Evolutionary conservation across 1,140 invertebrate species (phyloP), one percentile per base, ranked within the genome.

Genomic region (Plectrocnemia conspersa): DNA sequence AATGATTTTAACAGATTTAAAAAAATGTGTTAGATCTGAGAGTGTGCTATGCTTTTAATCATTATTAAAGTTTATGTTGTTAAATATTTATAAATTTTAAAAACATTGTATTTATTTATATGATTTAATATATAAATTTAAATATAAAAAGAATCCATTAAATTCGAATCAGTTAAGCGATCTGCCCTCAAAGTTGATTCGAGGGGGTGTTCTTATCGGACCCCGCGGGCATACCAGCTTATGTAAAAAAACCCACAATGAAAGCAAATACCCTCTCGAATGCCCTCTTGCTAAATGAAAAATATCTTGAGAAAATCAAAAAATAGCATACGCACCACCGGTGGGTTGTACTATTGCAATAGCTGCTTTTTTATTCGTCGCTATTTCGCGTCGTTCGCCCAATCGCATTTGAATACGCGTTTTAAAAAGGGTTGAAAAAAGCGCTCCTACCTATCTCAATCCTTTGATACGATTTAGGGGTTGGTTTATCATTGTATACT

Each of bases 151-250:
- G n/a, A n/a, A n/a, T 52, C 25, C 35, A 23, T 25, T 49, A 50
- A 45, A 59, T 45, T n/a, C 35, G 52, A 59, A 59, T 59, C 57
- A 54, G 52, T 32, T 59, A 59, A 59, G 57, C 57, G 57, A 59
- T 54, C 57, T 58, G 50, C 50, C 56, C 56, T 50, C 44, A 54
- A 24, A 48, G 44, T 24, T 45, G 36, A 32, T 36, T 38, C 36
- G n/a, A 13, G 19, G 27, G 50, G 44, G 44, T 27, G 29, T 42
- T 52, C 50, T 58, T 47, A 52, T 46, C 47, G 19, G 23, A 16
- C 19, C 52, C 25, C 24, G 52, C 36, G 52, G 25, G 10, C 38
- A 25, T 42, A n/a, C n/a, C n/a, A n/a, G n/a, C n/a, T n/a, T n/a
- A n/a, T n/a, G n/a, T n/a, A n/a, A n/a, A n/a, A n/a, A n/a, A n/a